Base-by-base conservation (phyloP, 2,888 invertebrate genomes). In the Acanthosepion esculentum region DNA sequence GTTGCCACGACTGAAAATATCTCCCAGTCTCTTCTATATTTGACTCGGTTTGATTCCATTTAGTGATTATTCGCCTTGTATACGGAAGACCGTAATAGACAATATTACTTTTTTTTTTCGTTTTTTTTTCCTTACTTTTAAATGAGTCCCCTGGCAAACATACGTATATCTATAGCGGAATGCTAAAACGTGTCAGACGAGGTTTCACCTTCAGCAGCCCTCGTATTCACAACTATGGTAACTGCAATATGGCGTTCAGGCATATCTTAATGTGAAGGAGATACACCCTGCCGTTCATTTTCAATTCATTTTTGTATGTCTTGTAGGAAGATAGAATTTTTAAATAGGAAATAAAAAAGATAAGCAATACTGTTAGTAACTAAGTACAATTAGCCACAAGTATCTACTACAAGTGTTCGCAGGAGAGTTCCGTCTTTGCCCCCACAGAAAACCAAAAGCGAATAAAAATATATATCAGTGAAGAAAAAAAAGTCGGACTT, bases 81-180 rank as follows among this genome's bases (percentile, higher is more conserved):
- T 78, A 78, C n/a, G 78, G 78, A 78, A 78, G n/a, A 78, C n/a
- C 33, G n/a, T 78, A 78, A 78, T n/a, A 78, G 78, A n/a, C n/a
- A 78, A 78, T 78, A 78, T 78, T n/a, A 78, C n/a, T 78, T 78
- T n/a, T 10, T 78, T n/a, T 78, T 8, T 29, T 78, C n/a, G 8
- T 29, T n/a, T 78, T n/a, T 15, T 78, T 78, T 78, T 33, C 3
- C 33, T 78, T 33, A 0, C n/a, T n/a, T 78, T 78, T 78, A 33
- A 78, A 78, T n/a, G 78, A n/a, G 78, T 12, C 78, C n/a, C n/a
- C n/a, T 33, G 78, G n/a, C 78, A 78, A 78, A n/a, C 78, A 78
- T 23, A 33, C 78, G 78, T 78, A 78, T 78, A 78, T 78, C 78
- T 78, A 78, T 78, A 78, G 78, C 78, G 33, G 5, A 78, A 78